Evolutionary conservation across 2,113 vertebrate genomes (phyloP).

Genomic region (Eurystomus gularis): DNA sequence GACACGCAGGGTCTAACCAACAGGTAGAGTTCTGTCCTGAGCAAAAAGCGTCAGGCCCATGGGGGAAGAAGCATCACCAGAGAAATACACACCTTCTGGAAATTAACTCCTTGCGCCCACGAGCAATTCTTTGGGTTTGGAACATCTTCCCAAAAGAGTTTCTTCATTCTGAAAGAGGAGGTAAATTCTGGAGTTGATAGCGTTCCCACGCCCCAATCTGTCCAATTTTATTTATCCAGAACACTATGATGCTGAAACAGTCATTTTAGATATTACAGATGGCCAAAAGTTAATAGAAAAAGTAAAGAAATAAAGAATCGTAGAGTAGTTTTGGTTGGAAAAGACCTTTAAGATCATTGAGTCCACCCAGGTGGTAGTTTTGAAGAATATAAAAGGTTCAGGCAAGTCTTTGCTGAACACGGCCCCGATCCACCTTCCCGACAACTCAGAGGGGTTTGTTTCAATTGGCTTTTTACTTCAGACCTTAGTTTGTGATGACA

Average conservation of each 20-base stretch:
- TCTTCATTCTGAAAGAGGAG: conserved; percentile 85
- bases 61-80: background rate
- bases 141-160: conserved; percentile 90
- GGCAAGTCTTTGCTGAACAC: background rate
- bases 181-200: background rate
- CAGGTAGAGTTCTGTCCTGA: background rate
- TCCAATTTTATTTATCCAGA: background rate
- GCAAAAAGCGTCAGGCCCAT: background rate
- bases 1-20: no score
- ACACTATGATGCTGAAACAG: background rate
- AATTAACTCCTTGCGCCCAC: conserved; percentile 94
- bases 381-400: background rate
- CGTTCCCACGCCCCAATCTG: background rate
- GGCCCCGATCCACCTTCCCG: background rate
- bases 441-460: background rate
- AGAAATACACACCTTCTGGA: conserved; percentile 83
- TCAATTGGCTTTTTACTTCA: background rate
- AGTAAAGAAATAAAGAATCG: background rate
- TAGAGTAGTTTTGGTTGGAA: background rate
- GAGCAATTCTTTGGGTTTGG: conserved; percentile 96
- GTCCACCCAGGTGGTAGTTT: background rate
- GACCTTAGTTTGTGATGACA: background rate
- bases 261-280: background rate
- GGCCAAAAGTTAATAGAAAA: background rate
- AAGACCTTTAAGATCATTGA: background rate